phyloP scores from a whole-genome alignment of 2,888 invertebrate species.

The Dilophus febrilis region DNA sequence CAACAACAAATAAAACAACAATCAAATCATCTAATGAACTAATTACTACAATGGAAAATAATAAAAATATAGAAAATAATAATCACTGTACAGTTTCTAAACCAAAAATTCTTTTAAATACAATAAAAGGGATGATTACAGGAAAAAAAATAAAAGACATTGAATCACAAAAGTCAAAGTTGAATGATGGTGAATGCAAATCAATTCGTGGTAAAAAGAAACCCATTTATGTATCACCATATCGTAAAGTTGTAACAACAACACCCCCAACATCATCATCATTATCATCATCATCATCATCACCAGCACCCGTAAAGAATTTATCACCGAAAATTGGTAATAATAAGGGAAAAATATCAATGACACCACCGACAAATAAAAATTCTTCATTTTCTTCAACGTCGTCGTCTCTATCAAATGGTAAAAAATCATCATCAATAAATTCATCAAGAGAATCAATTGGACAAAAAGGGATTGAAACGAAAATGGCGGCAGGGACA shows the following conservation, averaged over 20 bases:
- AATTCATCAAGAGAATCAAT: slow-evolving; percentile 21
- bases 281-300: slow-evolving; percentile 1
- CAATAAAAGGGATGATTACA: slow-evolving; percentile 32
- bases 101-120: slow-evolving; percentile 24
- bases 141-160: slow-evolving; percentile 19
- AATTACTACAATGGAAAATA: slow-evolving; percentile 33
- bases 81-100: slow-evolving; percentile 32
- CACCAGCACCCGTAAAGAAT: slow-evolving; percentile 9
- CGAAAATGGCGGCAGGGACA: not conserved
- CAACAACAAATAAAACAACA: slow-evolving; percentile 19
- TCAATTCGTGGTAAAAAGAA: slow-evolving; percentile 34
- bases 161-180: no score
- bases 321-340: slow-evolving; percentile 23
- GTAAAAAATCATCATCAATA: slow-evolving; percentile 16
- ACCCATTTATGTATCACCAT: slow-evolving; percentile 46
- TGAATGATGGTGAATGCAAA: slow-evolving; percentile 14
- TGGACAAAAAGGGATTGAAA: slow-evolving; percentile 8
- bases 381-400: slow-evolving; percentile 10
- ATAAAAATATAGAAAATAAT: slow-evolving; percentile 19
- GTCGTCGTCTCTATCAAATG: slow-evolving; percentile 5
- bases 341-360: slow-evolving; percentile 11
- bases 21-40: slow-evolving; percentile 12
- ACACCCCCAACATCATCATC: slow-evolving; percentile 2
- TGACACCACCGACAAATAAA: slow-evolving; percentile 10
- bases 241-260: slow-evolving; percentile 28